These are phyloP conservation scores for Leptobrachium ailaonicum DNA, from an alignment of 2,113 vertebrate species.

Conservation along the genomic window DNA sequence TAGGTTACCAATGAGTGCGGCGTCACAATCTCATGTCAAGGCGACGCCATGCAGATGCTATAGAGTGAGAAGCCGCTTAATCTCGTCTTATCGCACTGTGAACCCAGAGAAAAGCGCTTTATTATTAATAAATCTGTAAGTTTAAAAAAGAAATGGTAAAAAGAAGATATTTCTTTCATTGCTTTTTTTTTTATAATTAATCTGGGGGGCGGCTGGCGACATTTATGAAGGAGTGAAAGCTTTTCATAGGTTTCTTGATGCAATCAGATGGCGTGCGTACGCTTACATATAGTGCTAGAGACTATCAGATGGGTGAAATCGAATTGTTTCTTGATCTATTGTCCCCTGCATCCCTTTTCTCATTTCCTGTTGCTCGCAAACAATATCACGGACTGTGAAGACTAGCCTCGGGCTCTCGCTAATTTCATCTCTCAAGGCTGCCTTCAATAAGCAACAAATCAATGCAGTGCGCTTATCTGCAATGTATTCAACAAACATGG, in stretches of 20 bases:
- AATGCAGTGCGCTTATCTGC: neutral
- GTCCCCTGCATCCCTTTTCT: neutral
- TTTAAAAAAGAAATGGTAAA: too few species aligned
- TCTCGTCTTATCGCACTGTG: too few species aligned
- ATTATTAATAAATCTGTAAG: too few species aligned
- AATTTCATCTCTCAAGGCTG: neutral
- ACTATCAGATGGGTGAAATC: neutral
- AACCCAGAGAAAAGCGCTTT: too few species aligned
- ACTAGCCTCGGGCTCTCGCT: neutral
- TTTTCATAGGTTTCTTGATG: neutral
- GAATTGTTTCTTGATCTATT: neutral
- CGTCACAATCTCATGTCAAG: too few species aligned
- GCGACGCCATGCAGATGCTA: too few species aligned
- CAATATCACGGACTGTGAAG: neutral
- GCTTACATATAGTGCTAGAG: neutral
- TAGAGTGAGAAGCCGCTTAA: too few species aligned
- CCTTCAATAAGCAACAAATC: neutral
- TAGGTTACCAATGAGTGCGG: too few species aligned
- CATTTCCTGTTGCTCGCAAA: neutral
- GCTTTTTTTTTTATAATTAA: too few species aligned
- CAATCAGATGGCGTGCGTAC: neutral
- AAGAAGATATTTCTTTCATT: too few species aligned
- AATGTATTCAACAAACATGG: slow-evolving; percentile 2
- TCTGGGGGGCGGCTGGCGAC: too few species aligned
- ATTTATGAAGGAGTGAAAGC: neutral